A percentile compares a stretch with the other conserved stretches of the same genome.
Evolutionary conservation across 2,113 vertebrate species (phyloP).

Genomic region (Eulemur macaco): DNA sequence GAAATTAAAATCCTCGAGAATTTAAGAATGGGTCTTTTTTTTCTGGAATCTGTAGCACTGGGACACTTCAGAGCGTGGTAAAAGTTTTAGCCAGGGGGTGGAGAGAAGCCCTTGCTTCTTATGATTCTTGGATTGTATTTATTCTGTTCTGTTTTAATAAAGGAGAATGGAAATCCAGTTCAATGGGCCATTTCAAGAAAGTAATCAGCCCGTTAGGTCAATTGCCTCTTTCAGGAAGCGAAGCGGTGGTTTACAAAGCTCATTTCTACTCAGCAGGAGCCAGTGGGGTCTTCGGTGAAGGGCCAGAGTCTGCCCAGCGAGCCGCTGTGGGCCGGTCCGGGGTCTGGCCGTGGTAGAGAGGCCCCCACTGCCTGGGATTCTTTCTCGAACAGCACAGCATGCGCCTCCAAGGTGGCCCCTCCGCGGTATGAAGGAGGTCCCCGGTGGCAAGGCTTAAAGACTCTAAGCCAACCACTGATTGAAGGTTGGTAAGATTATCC

Average conservation of each 20-base stretch:
- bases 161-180: constrained; percentile 23
- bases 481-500: constrained; percentile 33
- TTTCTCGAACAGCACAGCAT: not conserved
- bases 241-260: constrained; percentile 9
- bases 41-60: not conserved
- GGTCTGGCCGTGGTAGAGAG: not conserved
- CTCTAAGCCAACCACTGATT: not conserved
- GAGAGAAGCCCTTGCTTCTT: not conserved
- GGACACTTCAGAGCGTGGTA: not conserved
- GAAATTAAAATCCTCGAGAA: constrained; percentile 35
- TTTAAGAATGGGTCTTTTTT: not conserved
- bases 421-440: not conserved
- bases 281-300: not conserved
- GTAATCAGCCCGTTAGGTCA: not conserved
- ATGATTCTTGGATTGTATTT: not conserved
- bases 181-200: constrained; percentile 24
- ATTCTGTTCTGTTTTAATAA: not conserved
- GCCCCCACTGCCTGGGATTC: not conserved
- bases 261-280: not conserved
- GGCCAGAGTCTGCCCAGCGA: not conserved
- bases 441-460: not conserved
- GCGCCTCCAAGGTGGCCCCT: not conserved
- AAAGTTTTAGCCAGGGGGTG: not conserved
- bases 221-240: not conserved
- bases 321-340: not conserved